Evolutionary conservation across 2,888 invertebrate species (phyloP), one percentile per base, ranked within the genome.

Genomic region (Lycophotia porphyrea): DNA sequence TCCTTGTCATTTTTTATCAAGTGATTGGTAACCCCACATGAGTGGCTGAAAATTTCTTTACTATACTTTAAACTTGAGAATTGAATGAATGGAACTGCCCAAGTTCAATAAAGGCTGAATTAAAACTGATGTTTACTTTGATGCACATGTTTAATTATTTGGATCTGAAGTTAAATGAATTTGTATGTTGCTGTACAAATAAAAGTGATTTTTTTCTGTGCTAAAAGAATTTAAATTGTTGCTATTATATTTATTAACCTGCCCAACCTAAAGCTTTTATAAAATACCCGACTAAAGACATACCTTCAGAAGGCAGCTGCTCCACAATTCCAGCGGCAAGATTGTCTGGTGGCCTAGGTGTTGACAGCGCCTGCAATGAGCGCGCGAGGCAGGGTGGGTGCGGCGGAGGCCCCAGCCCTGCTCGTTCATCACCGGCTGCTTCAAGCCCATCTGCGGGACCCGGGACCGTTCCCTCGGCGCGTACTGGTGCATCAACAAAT

Each of bases 281-380:
- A 13, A 49, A 55, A 47, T 65, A 58, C 1, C 13, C 2, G 8
- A 55, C 44, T 31, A 42, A 74, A 76, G 1, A 73, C 52, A 78
- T 86, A 97, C 97, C 97, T 97, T 98, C 98, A 71, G 98, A 97
- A 31, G 98, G 98, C 74, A 98, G 92, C 82, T 97, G 97, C 88
- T 98, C 97, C 9, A 98, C 97, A 0, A 98, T 92, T 0, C 97
- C 97, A 7, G 97, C 97, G 11, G 97, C 97, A 2, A 97, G 90
- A 84, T 96, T 96, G 80, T 97, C 97, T n/a, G 96, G 95, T 5
- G 95, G 96, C n/a, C 97, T 92, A 1, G 97, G 97, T 39, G 96
- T 97, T 5, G 97, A 97, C 21, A 98, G 93, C 47, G 97, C 97
- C 74, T 97, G 97, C 69, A 98, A 93, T 27, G 97, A 97, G 78